Percentiles rank a stretch among this genome's conserved stretches.
These are phyloP conservation scores for Drosophila pectinifera DNA, from an alignment of 1,140 invertebrate species.

Conservation along the genomic window DNA sequence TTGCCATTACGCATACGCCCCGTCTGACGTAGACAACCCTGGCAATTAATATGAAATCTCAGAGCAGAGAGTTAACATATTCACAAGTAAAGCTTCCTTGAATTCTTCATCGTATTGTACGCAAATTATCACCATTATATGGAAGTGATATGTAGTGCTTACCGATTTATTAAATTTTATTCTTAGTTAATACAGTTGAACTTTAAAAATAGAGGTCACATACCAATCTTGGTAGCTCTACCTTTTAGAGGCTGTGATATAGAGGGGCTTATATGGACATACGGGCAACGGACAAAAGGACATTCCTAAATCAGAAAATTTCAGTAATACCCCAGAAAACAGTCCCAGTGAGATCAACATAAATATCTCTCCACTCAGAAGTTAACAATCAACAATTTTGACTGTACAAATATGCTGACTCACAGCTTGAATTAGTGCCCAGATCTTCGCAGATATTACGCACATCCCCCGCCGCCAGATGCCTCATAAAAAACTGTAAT, in stretches of 20 bases:
- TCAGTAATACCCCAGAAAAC: too few relatives aligned
- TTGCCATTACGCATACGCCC: slow-evolving; percentile 61
- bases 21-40: slow-evolving; percentile 31
- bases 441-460: slow-evolving; percentile 8
- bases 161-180: too few relatives aligned
- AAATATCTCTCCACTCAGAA: neutral
- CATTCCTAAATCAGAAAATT: too few relatives aligned
- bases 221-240: too few relatives aligned
- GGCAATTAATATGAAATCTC: slow-evolving; percentile 6
- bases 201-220: too few relatives aligned
- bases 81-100: slow-evolving; percentile 19
- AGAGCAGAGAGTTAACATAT: neutral
- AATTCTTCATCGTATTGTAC: neutral
- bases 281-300: too few relatives aligned
- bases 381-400: neutral
- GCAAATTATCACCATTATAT: neutral
- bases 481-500: slow-evolving; percentile 17
- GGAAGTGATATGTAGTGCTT: neutral
- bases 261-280: too few relatives aligned
- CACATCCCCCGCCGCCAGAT: slow-evolving; percentile 15
- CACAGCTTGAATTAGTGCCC: neutral
- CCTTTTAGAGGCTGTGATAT: too few relatives aligned
- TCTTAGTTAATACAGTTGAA: too few relatives aligned
- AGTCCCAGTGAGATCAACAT: neutral
- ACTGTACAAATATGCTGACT: neutral